phyloP scores from a whole-genome alignment of 2,797 vertebrate genomes.

The Garrulus glandarius region DNA sequence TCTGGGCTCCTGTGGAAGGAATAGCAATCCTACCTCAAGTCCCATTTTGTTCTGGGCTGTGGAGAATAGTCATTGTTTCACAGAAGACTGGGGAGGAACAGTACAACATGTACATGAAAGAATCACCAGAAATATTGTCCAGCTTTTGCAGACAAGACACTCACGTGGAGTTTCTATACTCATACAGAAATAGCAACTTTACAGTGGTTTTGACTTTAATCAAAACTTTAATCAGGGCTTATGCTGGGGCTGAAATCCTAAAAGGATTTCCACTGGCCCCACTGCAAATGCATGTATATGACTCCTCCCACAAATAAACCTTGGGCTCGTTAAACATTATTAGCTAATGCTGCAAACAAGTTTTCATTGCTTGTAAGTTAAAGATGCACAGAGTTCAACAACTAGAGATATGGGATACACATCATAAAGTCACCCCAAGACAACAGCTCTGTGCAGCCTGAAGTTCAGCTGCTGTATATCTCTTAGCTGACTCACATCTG shows the following conservation, averaged over 20 bases:
- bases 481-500: not conserved
- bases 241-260: not conserved
- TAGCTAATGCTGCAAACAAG: not conserved
- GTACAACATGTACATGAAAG: slow-evolving; percentile 64
- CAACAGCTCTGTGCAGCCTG: not conserved
- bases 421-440: too few species aligned
- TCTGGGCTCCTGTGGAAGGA: slow-evolving; percentile 45
- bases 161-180: not conserved
- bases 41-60: slow-evolving; percentile 69
- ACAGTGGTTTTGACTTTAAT: not conserved
- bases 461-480: not conserved
- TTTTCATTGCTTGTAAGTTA: not conserved
- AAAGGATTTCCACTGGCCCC: not conserved
- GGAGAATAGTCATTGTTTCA: slow-evolving; percentile 70
- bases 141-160: slow-evolving; percentile 65
- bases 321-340: not conserved
- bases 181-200: not conserved
- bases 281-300: not conserved
- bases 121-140: slow-evolving; percentile 64
- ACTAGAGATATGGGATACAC: not conserved
- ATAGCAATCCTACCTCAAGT: slow-evolving; percentile 66
- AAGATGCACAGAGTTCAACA: not conserved
- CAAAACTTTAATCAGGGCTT: not conserved
- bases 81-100: slow-evolving; percentile 1
- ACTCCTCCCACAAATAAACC: not conserved